Base-by-base conservation (phyloP, 2,113 vertebrate genomes). In the Nyctibius bracteatus region DNA sequence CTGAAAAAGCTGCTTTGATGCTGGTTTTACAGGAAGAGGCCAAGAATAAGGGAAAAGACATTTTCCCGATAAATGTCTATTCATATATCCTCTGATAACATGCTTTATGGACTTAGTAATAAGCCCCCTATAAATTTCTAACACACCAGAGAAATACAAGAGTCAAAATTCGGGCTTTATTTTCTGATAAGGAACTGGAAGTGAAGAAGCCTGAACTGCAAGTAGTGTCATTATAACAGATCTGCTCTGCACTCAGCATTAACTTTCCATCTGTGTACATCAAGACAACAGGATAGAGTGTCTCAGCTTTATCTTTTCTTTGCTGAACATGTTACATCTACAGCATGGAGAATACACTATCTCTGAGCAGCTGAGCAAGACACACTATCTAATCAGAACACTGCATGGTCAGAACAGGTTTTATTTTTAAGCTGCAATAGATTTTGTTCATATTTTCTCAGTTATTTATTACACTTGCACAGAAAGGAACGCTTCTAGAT, bases 211-310 rank as follows among this genome's bases (percentile, higher is more conserved):
- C 61, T 89, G 17, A 74, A 65, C 22, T 8, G 21, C 74, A 8
- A 74, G 39, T 28, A 44, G 31, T 27, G 33, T n/a, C 51, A 27
- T 27, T 61, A 1, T 14, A 93, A 86, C 0, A 73, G 8, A 68
- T 20, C 25, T 91, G 43, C 77, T 94, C 88, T 92, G 63, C 82
- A 67, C 24, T 59, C 41, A 79, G 39, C 57, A 51, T 94, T 87
- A 91, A 95, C 95, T 97, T 96, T 71, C 72, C 86, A 63, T 90
- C 94, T 77, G 14, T 44, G 74, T 63, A 67, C 85, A 94, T 39
- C 30, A 67, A 74, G 62, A 81, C 58, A 81, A 33, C 10, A 5
- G 28, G 70, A 95, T 28, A 72, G 43, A 75, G 30, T 20, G 74
- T 57, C 86, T 92, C 89, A 59, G 85, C 57, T 74, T 91, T 67